These are phyloP conservation scores for Andrena praecox DNA, from an alignment of 2,888 invertebrate species.

Conservation along the genomic window DNA sequence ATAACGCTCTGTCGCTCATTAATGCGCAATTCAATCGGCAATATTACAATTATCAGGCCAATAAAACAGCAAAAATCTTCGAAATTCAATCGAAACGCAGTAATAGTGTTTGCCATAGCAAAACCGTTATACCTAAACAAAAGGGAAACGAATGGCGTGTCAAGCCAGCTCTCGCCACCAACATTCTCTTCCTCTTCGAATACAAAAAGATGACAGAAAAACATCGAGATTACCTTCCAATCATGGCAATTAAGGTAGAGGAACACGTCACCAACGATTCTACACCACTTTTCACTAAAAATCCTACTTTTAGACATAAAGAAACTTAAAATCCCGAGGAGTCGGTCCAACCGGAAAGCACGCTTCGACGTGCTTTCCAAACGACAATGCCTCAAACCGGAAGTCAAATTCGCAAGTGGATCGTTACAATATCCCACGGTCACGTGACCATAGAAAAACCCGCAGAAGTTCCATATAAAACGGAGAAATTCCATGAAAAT, in stretches of 20 bases:
- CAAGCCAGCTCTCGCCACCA: neutral
- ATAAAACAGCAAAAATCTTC: neutral
- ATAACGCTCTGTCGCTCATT: too few species aligned
- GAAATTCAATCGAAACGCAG: neutral
- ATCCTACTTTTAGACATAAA: too few species aligned
- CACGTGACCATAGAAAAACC: too few species aligned
- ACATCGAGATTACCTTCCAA: neutral
- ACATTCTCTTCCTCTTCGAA: neutral
- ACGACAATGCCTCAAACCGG: neutral
- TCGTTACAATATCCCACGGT: too few species aligned
- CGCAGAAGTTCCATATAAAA: too few species aligned
- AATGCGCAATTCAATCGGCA: too few species aligned
- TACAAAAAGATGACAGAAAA: neutral
- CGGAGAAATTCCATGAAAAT: too few species aligned
- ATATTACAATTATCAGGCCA: too few species aligned
- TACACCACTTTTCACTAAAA: too few species aligned
- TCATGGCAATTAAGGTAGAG: neutral
- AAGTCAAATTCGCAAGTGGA: neutral
- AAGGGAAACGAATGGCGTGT: neutral
- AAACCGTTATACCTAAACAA: too few species aligned
- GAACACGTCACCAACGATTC: neutral
- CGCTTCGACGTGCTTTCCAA: neutral
- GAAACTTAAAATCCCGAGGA: too few species aligned
- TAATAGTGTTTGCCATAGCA: too few species aligned
- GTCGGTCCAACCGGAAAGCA: neutral